Evolutionary conservation across 2,113 vertebrate species (phyloP).

Genomic region (Perca schrenkii): DNA sequence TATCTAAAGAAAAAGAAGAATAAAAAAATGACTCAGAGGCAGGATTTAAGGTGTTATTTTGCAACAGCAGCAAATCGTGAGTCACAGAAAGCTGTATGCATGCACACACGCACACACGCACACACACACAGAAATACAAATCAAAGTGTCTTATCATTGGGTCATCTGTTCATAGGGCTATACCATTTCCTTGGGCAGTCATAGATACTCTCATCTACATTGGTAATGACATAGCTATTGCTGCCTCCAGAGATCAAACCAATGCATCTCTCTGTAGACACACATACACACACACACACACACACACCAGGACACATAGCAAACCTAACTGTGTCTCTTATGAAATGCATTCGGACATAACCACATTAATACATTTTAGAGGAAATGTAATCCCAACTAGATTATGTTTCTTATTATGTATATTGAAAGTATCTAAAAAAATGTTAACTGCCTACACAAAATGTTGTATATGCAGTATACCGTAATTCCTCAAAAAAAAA

Average conservation of each 20-base stretch:
- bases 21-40: constrained; percentile 82
- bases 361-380: background rate
- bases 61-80: constrained; percentile 26
- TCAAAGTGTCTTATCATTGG: constrained; percentile 41
- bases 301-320: background rate
- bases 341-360: background rate
- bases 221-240: constrained; percentile 17
- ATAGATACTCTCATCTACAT: constrained; percentile 25
- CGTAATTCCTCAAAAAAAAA: too few species aligned
- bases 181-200: constrained; percentile 45
- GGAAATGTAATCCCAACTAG: background rate
- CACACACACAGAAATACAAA: constrained; percentile 7
- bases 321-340: background rate
- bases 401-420: background rate
- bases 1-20: constrained; percentile 86
- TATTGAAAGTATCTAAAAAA: background rate
- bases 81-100: constrained; percentile 27
- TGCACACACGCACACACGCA: background rate
- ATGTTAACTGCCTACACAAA: background rate
- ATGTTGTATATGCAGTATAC: background rate
- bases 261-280: constrained; percentile 1
- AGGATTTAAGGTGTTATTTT: constrained; percentile 85
- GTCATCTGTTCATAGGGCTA: constrained; percentile 43
- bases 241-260: constrained; percentile 16
- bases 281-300: background rate